A percentile compares a stretch with the other conserved stretches of the same genome.
Conservation (phyloP, 2,888 invertebrate genomes). For the Ecliptopera silaceata region DNA sequence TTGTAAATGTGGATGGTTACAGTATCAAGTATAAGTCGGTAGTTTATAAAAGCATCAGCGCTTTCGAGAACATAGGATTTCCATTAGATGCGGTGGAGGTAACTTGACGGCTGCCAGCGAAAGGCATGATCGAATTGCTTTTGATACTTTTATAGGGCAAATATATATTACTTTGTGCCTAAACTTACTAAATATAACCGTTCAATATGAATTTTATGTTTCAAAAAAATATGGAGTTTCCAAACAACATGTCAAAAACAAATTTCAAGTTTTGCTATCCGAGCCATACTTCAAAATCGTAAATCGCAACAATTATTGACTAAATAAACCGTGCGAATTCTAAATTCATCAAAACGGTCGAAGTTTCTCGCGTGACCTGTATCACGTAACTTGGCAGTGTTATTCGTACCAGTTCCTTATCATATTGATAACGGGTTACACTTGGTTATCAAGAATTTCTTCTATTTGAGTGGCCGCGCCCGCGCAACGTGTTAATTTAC, state of each 20-base stretch:
- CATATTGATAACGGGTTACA: constrained; percentile 56
- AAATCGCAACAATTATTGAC: constrained; percentile 47
- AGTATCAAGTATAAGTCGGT: constrained; percentile 13
- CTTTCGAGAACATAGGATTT: constrained; percentile 65
- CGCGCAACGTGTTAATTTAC: constrained; percentile 31
- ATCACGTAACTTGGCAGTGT: constrained; percentile 57
- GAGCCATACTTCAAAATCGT: constrained; percentile 36
- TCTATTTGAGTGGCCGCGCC: constrained; percentile 36
- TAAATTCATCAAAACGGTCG: constrained; percentile 55
- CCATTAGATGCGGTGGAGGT: constrained; percentile 69
- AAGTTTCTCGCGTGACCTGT: constrained; percentile 59
- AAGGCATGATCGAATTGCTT: constrained; percentile 72
- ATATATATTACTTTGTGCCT: no score
- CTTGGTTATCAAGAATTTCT: constrained; percentile 43
- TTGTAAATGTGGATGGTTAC: constrained; percentile 7
- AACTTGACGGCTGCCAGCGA: constrained; percentile 62
- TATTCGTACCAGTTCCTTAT: constrained; percentile 58
- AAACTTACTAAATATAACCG: no score
- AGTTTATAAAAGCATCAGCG: constrained; percentile 43
- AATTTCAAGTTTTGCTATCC: constrained; percentile 1
- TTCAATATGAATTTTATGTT: no score
- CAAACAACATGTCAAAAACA: background rate
- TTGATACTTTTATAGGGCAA: background rate
- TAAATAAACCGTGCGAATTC: constrained; percentile 55
- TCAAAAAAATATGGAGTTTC: background rate